Evolutionary conservation across 2,888 invertebrate genomes (phyloP).

Genomic region (Coremacera marginata): DNA sequence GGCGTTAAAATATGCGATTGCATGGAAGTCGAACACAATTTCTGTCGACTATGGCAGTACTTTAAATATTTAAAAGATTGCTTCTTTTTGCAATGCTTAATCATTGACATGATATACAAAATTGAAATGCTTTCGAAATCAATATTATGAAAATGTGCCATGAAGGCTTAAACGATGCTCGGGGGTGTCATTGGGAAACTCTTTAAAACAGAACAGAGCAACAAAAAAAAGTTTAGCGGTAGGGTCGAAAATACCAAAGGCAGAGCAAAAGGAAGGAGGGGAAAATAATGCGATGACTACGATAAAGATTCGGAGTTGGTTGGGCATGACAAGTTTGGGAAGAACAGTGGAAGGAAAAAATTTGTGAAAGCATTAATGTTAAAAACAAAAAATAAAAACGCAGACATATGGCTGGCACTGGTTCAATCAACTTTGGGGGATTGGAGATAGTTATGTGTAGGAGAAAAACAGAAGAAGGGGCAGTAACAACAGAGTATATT

Average conservation of each 20-base stretch:
- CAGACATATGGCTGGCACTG: too few species aligned
- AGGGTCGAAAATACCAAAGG: neutral
- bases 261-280: neutral
- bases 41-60: neutral
- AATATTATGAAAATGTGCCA: conserved; percentile 23
- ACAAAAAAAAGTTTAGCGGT: neutral
- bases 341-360: neutral
- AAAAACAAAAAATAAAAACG: neutral
- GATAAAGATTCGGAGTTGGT: neutral
- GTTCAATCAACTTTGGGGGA: too few species aligned
- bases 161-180: conserved; percentile 15
- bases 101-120: neutral
- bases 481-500: too few species aligned
- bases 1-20: neutral
- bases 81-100: neutral
- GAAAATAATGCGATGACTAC: neutral
- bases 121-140: conserved; percentile 21
- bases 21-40: neutral
- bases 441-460: too few species aligned
- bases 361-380: neutral
- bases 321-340: neutral
- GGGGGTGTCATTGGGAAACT: neutral
- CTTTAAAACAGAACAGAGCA: neutral
- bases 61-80: conserved; percentile 1
- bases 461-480: too few species aligned